Evolutionary conservation across 2,888 invertebrate species (phyloP), one percentile per base, ranked within the genome.

Genomic region (Trypoxylon attenuatum): DNA sequence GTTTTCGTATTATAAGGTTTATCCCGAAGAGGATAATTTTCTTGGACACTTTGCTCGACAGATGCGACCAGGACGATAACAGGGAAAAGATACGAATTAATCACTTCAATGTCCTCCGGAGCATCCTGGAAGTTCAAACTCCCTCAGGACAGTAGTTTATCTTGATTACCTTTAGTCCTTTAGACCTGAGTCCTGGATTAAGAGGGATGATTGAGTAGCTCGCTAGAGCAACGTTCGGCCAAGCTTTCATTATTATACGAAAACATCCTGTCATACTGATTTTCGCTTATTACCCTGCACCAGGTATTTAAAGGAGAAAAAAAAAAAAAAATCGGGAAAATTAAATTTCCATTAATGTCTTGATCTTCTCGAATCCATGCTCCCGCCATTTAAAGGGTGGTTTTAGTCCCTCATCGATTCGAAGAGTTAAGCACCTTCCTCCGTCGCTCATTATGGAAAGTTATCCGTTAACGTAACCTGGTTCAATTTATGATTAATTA

Each of bases 161-260:
- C 74, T 74, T 78, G 78, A 78, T 78, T 78, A 76, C 76, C 76
- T 71, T 62, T 72, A 76, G 73, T 76, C 75, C 75, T 76, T 76
- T 67, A 65, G 76, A 73, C 76, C 66, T 76, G 73, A 70, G 71
- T 60, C 64, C 55, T 42, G 76, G 76, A 78, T 78, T 78, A 78
- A 78, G 74, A 76, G 74, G 69, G 68, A 76, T 78, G 78, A 78
- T 78, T 71, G 76, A 78, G 76, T 76, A 64, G 69, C 69, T 64
- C 77, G 65, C 64, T 58, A 69, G 77, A 77, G 68, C 69, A 55
- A 56, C 62, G 65, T 69, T 57, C 61, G 55, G n/a, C 41, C 27
- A 53, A 16, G 69, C 74, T 67, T 64, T 59, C 53, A 65, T 64
- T 65, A 72, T 69, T 76, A 73, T 73, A 73, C 63, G 73, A 73